Conservation (phyloP, 92 coral and sea anemone genomes). For the Porites evermanni region DNA sequence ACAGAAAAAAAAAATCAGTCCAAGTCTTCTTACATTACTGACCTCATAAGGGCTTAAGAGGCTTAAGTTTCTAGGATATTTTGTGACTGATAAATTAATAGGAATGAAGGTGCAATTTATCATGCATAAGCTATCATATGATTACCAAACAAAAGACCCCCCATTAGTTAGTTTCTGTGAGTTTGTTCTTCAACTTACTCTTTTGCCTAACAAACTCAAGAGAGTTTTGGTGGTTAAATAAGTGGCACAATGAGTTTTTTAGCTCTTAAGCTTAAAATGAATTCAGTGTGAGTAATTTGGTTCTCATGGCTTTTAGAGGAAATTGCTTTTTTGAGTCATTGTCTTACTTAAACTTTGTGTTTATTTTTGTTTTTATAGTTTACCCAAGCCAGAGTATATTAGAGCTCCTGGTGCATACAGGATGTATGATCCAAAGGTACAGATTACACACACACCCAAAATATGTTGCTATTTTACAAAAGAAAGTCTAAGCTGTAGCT, state of each 20-base stretch:
- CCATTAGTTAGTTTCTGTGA: not conserved
- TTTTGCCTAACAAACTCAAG: not conserved
- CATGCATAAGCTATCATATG: no score
- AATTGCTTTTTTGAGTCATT: not conserved
- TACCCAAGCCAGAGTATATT: constrained; percentile 79
- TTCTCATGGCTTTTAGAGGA: not conserved
- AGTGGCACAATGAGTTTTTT: not conserved
- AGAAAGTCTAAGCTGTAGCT: no score
- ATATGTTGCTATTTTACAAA: no score
- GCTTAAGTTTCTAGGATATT: no score
- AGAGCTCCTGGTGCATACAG: constrained; percentile 80
- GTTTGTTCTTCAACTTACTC: not conserved
- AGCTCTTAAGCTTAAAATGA: not conserved
- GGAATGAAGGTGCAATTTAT: no score
- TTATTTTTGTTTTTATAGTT: constrained; percentile 32
- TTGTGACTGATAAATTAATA: no score
- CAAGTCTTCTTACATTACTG: no score
- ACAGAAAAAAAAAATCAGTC: no score
- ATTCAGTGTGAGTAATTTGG: not conserved
- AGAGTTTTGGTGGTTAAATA: not conserved
- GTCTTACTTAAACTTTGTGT: not conserved
- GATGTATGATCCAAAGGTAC: constrained; percentile 67
- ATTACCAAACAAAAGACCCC: not conserved
- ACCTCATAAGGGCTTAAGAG: no score
- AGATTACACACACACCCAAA: not conserved